Evolutionary conservation across 35 echinoderm and acorn worm genomes (phyloP).

Genomic region (Ophiothrix spiculata): DNA sequence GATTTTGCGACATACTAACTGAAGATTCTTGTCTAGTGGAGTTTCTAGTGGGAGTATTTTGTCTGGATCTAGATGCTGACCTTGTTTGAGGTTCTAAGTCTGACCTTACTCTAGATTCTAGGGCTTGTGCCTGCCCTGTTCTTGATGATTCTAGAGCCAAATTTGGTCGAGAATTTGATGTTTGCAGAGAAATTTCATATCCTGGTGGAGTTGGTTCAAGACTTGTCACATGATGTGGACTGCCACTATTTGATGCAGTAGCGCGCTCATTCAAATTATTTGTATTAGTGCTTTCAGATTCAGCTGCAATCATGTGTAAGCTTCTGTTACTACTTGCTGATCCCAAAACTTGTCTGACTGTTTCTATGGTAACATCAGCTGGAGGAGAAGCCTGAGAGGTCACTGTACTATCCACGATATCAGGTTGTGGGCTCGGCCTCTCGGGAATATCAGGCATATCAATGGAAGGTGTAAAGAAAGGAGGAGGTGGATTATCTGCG

Average conservation of each 20-base stretch:
- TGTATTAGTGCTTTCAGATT: background rate
- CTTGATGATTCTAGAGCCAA: no score
- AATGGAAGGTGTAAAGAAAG: background rate
- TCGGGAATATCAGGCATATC: background rate
- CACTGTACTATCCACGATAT: background rate
- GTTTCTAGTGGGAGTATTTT: background rate
- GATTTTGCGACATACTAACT: background rate
- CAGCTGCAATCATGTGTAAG: background rate
- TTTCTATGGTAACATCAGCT: slow-evolving; percentile 2
- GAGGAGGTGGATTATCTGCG: slow-evolving; percentile 24
- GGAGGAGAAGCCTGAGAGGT: background rate
- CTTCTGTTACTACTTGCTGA: background rate
- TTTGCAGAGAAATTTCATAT: no score
- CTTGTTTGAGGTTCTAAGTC: no score
- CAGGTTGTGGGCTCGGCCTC: background rate
- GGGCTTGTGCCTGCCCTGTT: no score
- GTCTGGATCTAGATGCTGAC: background rate
- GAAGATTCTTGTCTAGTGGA: background rate
- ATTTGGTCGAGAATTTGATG: no score
- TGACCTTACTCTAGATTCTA: no score
- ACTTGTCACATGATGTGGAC: background rate
- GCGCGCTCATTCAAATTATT: background rate
- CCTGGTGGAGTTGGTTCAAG: no score
- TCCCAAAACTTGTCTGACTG: background rate
- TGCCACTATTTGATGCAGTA: background rate